Percentiles rank a stretch among this genome's conserved stretches.
Evolutionary conservation across 2,113 vertebrate genomes (phyloP).

Genomic region (Coptodon bakossiorum): DNA sequence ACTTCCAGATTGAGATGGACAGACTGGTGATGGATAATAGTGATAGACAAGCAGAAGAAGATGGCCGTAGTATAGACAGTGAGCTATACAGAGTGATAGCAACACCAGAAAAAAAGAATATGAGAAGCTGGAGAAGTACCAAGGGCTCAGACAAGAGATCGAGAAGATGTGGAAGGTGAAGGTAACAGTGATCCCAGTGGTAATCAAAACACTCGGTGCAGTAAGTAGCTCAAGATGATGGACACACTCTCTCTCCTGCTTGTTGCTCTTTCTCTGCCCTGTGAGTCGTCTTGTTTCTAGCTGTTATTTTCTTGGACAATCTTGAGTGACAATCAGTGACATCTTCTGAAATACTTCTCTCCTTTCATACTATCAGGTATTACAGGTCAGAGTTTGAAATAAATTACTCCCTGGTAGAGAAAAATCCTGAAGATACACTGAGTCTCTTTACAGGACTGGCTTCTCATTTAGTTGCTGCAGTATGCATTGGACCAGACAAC

Average conservation of each 20-base stretch:
- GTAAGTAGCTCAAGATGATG: neutral
- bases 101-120: neutral
- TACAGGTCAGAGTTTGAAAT: neutral
- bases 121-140: neutral
- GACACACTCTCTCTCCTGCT: too few relatives aligned
- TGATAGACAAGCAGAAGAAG: neutral
- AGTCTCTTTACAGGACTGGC: neutral
- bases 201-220: neutral
- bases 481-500: neutral
- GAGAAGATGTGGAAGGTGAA: neutral
- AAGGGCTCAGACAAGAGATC: fast-evolving
- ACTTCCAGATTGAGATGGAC: fast-evolving
- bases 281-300: too few relatives aligned
- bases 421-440: fast-evolving
- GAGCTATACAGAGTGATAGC: neutral
- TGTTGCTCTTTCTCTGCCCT: neutral
- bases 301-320: too few relatives aligned
- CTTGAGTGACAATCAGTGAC: too few relatives aligned
- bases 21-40: neutral
- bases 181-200: neutral
- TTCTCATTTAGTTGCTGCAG: neutral
- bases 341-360: neutral
- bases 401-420: neutral
- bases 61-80: fast-evolving
- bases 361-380: too few relatives aligned